phyloP scores from a whole-genome alignment of 2,888 invertebrate species.

The Apotomis capreana region DNA sequence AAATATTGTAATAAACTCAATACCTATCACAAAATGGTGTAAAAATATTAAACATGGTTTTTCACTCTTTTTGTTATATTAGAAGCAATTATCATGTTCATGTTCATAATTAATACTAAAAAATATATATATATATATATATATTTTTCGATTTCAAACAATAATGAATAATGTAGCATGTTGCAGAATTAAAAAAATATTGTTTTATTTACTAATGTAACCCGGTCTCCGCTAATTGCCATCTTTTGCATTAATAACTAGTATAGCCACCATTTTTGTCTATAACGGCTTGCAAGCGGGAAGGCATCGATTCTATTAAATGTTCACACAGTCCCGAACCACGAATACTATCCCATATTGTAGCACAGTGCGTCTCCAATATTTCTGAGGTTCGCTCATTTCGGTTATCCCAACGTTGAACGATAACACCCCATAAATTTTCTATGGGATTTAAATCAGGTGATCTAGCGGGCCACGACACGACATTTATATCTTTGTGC shows the following conservation, averaged over 20 bases:
- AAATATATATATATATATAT: too few species aligned
- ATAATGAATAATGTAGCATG: too few species aligned
- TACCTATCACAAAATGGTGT: too few species aligned
- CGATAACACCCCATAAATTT: constrained; percentile 4
- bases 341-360: constrained; percentile 11
- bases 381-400: constrained; percentile 8
- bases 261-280: constrained; percentile 7
- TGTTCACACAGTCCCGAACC: constrained; percentile 1
- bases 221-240: too few species aligned
- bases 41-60: too few species aligned
- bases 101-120: too few species aligned
- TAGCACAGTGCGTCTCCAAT: background rate
- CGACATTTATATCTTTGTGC: constrained; percentile 15
- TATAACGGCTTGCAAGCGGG: constrained; percentile 12
- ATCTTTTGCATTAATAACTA: background rate
- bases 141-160: too few species aligned
- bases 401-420: constrained; percentile 19
- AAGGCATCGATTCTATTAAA: constrained; percentile 3
- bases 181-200: too few species aligned
- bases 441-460: constrained; percentile 34
- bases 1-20: too few species aligned
- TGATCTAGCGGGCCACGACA: constrained; percentile 37
- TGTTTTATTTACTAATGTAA: too few species aligned
- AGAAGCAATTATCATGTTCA: too few species aligned
- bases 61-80: too few species aligned